These are phyloP conservation scores for Oreohelix idahoensis DNA, from an alignment of 1,140 invertebrate genomes.

Conservation along the genomic window DNA sequence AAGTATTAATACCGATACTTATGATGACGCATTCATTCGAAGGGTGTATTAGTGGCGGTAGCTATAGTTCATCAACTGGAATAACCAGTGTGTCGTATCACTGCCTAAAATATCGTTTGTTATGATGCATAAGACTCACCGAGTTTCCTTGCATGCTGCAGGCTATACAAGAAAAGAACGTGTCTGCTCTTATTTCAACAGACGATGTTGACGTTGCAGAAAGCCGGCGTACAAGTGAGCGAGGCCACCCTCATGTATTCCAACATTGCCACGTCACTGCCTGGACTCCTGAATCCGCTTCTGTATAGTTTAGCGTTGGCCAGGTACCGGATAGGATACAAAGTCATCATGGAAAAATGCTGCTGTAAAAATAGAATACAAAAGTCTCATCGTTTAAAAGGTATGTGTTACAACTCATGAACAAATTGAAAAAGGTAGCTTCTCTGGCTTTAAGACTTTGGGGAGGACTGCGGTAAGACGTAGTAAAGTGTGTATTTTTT, in stretches of 20 bases:
- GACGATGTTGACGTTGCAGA: slow-evolving; percentile 59
- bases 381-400: not conserved
- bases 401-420: no score
- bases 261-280: slow-evolving; percentile 60
- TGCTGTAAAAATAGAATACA: slow-evolving; percentile 40
- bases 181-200: no score
- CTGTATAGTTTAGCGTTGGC: slow-evolving; percentile 60
- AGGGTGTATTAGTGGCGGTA: no score
- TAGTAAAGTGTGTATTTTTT: not conserved
- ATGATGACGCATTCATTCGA: no score
- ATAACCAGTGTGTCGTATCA: no score
- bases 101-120: no score
- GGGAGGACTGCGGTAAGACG: not conserved
- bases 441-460: not conserved
- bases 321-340: slow-evolving; percentile 60
- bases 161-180: no score
- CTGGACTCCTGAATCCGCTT: slow-evolving; percentile 64
- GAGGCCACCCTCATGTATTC: slow-evolving; percentile 64
- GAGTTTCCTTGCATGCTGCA: no score
- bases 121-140: no score
- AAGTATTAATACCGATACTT: no score
- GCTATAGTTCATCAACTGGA: no score
- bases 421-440: not conserved
- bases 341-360: slow-evolving; percentile 45
- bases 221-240: slow-evolving; percentile 52